Base-by-base conservation (phyloP, 2,113 vertebrate species). In the Heterotis niloticus region DNA sequence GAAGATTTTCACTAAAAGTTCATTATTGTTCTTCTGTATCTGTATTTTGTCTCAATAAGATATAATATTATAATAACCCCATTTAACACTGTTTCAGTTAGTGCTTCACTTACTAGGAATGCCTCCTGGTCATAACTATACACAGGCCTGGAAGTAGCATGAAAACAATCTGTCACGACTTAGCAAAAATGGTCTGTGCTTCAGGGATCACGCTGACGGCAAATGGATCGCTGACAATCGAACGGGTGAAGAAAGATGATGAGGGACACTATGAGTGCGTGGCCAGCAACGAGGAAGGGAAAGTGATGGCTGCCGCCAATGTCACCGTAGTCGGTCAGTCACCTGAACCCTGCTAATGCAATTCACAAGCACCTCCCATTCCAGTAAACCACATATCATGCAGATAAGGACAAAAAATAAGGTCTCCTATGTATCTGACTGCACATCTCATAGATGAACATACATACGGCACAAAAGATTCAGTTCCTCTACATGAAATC, bases 241-340 rank as follows among this genome's bases (percentile, higher is more conserved):
- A 96, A 76, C 88, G 96, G 81, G 93, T 96, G 81, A 96, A 96
- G 85, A 96, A 96, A 84, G 95, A 96, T 0, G 96, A 97, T 0
- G 95, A 96, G 82, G 96, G 96, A 24, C 82, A 92, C 44, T 98
- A 98, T 0, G 90, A 95, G 84, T 98, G 96, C 81, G 75, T 18
- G 5, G 96, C 95, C 2, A 87, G 80, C 65, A 98, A 96, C 0
- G 87, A 85, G 1, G 84, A 92, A 88, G 96, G 96, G 16, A 81
- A 85, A 13, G 92, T 86, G 65, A 94, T 88, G 77, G 93, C 94
- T 0, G 91, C 90, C 10, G 94, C 95, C 1, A 87, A 93, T 59
- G 90, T 96, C 72, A 93, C 85, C 64, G 95, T 98, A 79, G 83
- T 91, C 17, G 95, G 96, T 96, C 83, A 93, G 93, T 86, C 70